Evolutionary conservation across 1,140 invertebrate species (phyloP).

Genomic region (Drosophila tristis): DNA sequence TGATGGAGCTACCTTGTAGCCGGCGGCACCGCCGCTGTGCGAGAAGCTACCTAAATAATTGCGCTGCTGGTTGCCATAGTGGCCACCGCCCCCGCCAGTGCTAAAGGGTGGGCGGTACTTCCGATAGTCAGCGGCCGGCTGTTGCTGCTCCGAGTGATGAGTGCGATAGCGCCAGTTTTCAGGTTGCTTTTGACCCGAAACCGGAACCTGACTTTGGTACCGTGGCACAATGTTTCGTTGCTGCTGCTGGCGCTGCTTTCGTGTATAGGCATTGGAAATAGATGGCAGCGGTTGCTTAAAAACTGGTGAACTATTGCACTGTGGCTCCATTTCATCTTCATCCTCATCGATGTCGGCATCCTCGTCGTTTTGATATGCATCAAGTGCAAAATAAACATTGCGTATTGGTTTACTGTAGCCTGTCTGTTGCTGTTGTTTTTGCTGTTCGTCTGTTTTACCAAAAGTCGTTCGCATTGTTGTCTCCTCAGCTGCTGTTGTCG

Average conservation of each 20-base stretch:
- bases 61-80: constrained; percentile 75
- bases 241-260: constrained; percentile 65
- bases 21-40: constrained; percentile 64
- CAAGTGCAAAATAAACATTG: constrained; percentile 69
- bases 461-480: constrained; percentile 83
- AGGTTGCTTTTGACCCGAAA: constrained; percentile 13
- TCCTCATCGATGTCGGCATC: constrained; percentile 67
- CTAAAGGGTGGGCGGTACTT: constrained; percentile 74
- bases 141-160: constrained; percentile 68
- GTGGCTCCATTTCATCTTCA: constrained; percentile 2
- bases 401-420: constrained; percentile 55
- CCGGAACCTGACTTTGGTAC: constrained; percentile 15
- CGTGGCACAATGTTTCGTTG: constrained; percentile 58
- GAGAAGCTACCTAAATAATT: constrained; percentile 79
- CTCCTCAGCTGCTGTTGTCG: constrained; percentile 58
- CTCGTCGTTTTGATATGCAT: constrained; percentile 75
- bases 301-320: neutral
- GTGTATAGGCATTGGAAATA: constrained; percentile 58
- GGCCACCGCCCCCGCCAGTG: constrained; percentile 67
- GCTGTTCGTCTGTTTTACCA: constrained; percentile 62
- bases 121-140: constrained; percentile 48
- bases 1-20: constrained; percentile 54
- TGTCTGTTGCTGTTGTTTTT: constrained; percentile 33
- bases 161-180: constrained; percentile 83
- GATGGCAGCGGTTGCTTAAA: constrained; percentile 45